A percentile compares a stretch with the other conserved stretches of the same genome.
Conservation (phyloP, 2,113 vertebrate genomes). For the Psettodes erumei region DNA sequence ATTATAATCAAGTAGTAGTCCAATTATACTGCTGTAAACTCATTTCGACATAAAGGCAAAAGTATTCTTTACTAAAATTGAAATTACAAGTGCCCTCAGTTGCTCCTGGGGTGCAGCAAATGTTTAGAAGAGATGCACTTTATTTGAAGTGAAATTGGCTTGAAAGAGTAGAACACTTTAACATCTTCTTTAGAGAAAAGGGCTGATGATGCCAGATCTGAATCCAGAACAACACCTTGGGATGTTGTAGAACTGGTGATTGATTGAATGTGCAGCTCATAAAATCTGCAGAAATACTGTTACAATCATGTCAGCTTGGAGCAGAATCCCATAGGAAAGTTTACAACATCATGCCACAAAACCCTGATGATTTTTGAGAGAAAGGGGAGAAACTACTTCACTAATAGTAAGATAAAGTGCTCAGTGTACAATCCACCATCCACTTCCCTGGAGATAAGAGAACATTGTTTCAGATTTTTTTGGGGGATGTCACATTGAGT, state of each 20-base stretch:
- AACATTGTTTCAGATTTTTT: conserved; percentile 53
- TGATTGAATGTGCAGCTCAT: neutral
- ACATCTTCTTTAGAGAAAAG: too few species aligned
- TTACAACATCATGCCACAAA: neutral
- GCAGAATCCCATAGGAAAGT: neutral
- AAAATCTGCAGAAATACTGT: neutral
- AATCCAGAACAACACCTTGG: neutral
- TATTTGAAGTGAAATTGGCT: too few species aligned
- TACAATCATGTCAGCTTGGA: neutral
- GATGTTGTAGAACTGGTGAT: too few species aligned
- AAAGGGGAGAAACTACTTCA: neutral
- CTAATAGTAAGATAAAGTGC: too few species aligned
- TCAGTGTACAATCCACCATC: neutral
- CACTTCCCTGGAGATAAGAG: conserved; percentile 27
- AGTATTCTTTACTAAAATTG: too few species aligned
- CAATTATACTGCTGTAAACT: too few species aligned
- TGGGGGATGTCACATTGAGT: conserved; percentile 33
- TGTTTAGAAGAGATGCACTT: too few species aligned
- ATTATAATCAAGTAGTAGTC: too few species aligned
- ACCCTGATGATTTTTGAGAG: neutral
- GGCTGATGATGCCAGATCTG: neutral
- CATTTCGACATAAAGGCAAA: too few species aligned
- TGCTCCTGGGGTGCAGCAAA: too few species aligned
- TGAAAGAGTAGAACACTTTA: too few species aligned
- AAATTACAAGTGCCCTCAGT: too few species aligned